Percentiles rank a stretch among this genome's conserved stretches.
phyloP scores from a whole-genome alignment of 1,140 invertebrate genomes.

The Muscidifurax raptorellus region DNA sequence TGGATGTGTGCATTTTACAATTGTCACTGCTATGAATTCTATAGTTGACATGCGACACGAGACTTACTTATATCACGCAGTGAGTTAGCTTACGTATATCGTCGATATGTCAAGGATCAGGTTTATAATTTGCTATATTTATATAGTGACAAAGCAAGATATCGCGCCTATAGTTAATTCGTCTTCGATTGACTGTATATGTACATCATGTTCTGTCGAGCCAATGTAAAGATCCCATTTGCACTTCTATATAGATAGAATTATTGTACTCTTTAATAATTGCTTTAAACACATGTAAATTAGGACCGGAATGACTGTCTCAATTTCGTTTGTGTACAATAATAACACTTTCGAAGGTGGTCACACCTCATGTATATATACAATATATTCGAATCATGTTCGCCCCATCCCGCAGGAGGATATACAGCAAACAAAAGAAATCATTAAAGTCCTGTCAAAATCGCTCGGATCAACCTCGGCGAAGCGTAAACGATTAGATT shows the following conservation, averaged over 20 bases:
- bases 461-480: constrained; percentile 26
- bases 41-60: not conserved
- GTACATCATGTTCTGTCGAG: too few species aligned
- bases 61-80: not conserved
- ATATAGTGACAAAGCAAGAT: not conserved
- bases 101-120: not conserved
- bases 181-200: too few species aligned
- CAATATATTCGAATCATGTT: constrained; percentile 26
- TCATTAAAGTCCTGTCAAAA: constrained; percentile 40
- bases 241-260: too few species aligned
- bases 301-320: not conserved
- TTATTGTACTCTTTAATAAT: too few species aligned
- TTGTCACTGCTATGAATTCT: not conserved
- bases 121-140: too few species aligned
- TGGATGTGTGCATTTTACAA: not conserved
- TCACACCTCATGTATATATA: constrained; percentile 28
- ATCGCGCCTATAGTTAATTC: too few species aligned
- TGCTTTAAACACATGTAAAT: too few species aligned
- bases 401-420: not conserved
- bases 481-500: constrained; percentile 38
- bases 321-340: not conserved
- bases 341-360: not conserved
- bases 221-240: too few species aligned
- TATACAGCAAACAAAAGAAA: constrained; percentile 44
- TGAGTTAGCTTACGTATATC: not conserved